Base-by-base conservation (phyloP, 2,888 invertebrate genomes). In the Drosophila pegasa region DNA sequence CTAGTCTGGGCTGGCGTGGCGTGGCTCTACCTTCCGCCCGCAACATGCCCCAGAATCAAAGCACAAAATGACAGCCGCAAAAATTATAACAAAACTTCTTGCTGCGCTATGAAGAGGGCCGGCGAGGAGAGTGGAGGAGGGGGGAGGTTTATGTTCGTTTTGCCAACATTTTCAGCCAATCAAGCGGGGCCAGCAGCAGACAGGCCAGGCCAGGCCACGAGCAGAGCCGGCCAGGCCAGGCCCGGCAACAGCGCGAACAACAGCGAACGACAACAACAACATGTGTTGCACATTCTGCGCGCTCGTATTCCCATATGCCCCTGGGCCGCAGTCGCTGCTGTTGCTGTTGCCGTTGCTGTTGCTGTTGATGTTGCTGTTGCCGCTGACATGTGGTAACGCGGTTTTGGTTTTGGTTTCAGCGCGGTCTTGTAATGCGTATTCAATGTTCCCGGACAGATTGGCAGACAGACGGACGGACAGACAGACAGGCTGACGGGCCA, bases 361-460 rank as follows among this genome's bases (percentile, higher is more conserved):
- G 25, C 7, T 22, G 45, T 27, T 45, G 43, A 25, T 58, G 61
- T 66, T 69, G 70, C 67, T 35, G 67, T 65, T 62, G 80, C 67
- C 80, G 68, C 87, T 87, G 89, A 88, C 89, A 84, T 87, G 81
- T 84, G 89, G 87, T 88, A 88, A 88, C 85, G 89, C 75, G 89
- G 85, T 75, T 87, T 88, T 79, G 84, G 77, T 71, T 71, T 71
- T 77, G 83, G 84, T 74, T 88, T 62, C 75, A 75, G 70, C 79
- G 88, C 82, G 88, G 85, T 87, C 89, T 89, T 89, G 89, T 85
- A 85, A 85, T 85, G 85, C 85, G 85, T 89, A 85, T 85, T 89
- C 85, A 85, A 85, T 85, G 89, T 89, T 89, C 72, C 74, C 74
- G 73, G 88, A 76, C 82, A 82, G 71, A 58, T 62, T 66, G 69